phyloP scores from a whole-genome alignment of 2,113 vertebrate species.

The Prietella phreatophila region DNA sequence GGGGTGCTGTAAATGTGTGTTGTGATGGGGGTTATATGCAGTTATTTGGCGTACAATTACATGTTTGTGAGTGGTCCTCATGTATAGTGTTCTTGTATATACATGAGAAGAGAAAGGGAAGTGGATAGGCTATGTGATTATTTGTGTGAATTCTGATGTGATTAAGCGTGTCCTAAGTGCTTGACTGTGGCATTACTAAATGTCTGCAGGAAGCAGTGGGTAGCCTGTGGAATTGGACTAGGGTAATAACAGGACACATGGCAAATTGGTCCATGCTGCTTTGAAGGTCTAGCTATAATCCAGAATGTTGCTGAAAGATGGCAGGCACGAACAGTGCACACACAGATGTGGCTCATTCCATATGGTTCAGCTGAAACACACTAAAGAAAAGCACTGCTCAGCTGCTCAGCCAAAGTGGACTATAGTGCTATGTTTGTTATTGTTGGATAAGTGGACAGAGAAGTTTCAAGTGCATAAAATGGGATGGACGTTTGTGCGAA shows the following conservation, averaged over 20 bases:
- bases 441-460: not conserved
- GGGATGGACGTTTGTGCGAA: not conserved
- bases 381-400: not conserved
- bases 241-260: slow-evolving; percentile 36
- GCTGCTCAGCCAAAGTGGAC: not conserved
- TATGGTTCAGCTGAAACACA: slow-evolving; percentile 41
- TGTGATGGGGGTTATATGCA: not conserved
- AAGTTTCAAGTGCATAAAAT: not conserved
- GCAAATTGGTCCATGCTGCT: slow-evolving; percentile 53
- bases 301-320: slow-evolving; percentile 62
- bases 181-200: slow-evolving; percentile 15
- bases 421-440: slow-evolving; percentile 13
- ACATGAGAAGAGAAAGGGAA: slow-evolving; percentile 9
- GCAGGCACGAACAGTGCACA: slow-evolving; percentile 54
- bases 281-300: slow-evolving; percentile 66
- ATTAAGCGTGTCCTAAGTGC: not conserved
- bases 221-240: slow-evolving; percentile 16
- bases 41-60: not conserved
- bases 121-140: not conserved
- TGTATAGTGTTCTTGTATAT: not conserved
- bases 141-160: slow-evolving; percentile 32
- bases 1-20: slow-evolving; percentile 48
- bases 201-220: slow-evolving; percentile 27
- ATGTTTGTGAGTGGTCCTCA: not conserved
- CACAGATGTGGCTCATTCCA: slow-evolving; percentile 40